Evolutionary conservation across 1,140 invertebrate species (phyloP), one percentile per base, ranked within the genome.

Genomic region (Bombus breviceps): DNA sequence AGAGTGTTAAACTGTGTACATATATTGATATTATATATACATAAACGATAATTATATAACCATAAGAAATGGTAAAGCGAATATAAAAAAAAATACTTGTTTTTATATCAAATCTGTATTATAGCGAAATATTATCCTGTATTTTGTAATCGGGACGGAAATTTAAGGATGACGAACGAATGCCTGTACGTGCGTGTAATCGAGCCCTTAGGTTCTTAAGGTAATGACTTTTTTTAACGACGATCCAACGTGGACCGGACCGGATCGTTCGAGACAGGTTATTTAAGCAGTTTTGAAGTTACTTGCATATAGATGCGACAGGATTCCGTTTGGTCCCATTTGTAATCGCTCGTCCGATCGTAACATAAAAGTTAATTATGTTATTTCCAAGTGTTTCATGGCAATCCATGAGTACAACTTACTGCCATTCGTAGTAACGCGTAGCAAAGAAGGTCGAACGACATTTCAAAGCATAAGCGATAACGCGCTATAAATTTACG

Each of bases 101-200:
- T 95, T 95, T 94, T 94, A 94, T 94, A 95, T 94, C 92, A 94
- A 91, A 94, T 92, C 91, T 95, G 94, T 95, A 94, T 94, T 93
- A 94, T 95, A 95, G 93, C 87, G 88, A 92, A 92, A 92, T 91
- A 94, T 94, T 94, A 95, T 94, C 94, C 92, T 95, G 94, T 95
- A 95, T 95, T 95, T 95, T 95, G 93, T 95, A 95, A 94, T 94
- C 92, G 87, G 90, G 88, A 93, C 90, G 91, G 89, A 92, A 91
- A 87, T 80, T 85, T 90, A 92, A 93, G 91, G 87, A 92, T 92
- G 91, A 93, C 84, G 86, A 87, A 77, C 75, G 88, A 88, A 85
- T 90, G 86, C 85, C 84, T 91, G 87, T 90, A 91, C 53, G 82
- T 87, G 87, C 74, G 87, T 89, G 82, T 90, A 90, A 90, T 89